A percentile compares a stretch with the other conserved stretches of the same genome.
Conservation (phyloP, 2,888 invertebrate genomes). For the Synergus gifuensis region DNA sequence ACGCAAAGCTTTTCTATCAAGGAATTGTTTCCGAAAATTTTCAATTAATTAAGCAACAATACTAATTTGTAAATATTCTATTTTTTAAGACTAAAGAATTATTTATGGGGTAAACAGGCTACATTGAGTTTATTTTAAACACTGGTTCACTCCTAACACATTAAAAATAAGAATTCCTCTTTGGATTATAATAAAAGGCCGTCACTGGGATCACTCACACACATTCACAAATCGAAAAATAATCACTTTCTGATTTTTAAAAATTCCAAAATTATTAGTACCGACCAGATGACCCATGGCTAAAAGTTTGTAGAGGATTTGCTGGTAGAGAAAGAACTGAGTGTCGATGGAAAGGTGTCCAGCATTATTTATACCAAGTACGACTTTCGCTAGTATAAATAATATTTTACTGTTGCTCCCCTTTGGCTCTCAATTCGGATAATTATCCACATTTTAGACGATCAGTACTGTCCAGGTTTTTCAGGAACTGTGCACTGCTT, state of each 20-base stretch:
- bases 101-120: neutral
- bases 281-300: conserved; percentile 69
- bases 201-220: neutral
- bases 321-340: conserved; percentile 60
- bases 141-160: neutral
- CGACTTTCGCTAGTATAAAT: conserved; percentile 70
- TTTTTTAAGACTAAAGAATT: neutral
- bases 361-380: conserved; percentile 72
- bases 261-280: conserved; percentile 46
- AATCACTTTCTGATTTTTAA: neutral
- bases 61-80: neutral
- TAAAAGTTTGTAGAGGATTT: conserved; percentile 54
- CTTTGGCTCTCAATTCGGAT: conserved; percentile 44
- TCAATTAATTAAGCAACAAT: too few species aligned
- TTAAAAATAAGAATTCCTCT: neutral
- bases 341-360: conserved; percentile 59
- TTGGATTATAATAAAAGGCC: neutral
- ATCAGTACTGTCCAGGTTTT: conserved; percentile 29
- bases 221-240: neutral
- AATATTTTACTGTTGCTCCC: conserved; percentile 56
- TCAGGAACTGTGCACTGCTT: neutral
- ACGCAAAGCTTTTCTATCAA: neutral
- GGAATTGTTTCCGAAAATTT: neutral
- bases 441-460: conserved; percentile 47
- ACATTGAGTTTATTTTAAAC: neutral